Evolutionary conservation across 2,113 vertebrate genomes (phyloP), one percentile per base, ranked within the genome.

Genomic region (Theristicus caerulescens): DNA sequence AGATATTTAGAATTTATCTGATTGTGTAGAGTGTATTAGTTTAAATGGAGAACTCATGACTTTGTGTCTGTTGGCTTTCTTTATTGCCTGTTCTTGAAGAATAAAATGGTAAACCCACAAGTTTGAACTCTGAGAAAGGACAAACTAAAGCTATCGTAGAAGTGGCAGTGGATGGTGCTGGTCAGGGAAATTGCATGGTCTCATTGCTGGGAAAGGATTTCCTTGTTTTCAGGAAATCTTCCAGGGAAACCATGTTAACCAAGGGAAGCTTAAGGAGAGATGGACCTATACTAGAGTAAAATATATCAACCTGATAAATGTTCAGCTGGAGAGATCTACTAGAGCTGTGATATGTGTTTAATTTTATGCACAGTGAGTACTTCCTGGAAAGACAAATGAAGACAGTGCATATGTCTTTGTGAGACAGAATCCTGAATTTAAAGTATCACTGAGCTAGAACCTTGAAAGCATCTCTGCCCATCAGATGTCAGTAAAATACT

Each of bases 361-460:
- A 96, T 93, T 97, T 95, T 96, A 94, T 94, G 86, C 80, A 87
- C 54, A 92, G 88, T 51, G 69, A 94, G 65, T 88, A 49, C 77
- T 96, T 96, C 93, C 84, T 96, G 91, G 77, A 94, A 96, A 95
- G 91, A 51, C 26, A 89, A 82, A 67, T 10, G 74, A 91, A 94
- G 91, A 24, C 74, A 73, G 73, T 82, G 57, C 88, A 96, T 93
- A 97, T 95, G 88, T 96, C 86, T 94, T 89, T 91, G 77, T 34
- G 46, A 86, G 73, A 91, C 62, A 77, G 67, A 88, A 84, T 93
- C 80, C 66, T 82, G 69, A 94, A 95, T 96, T 92, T 96, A 84
- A 92, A 94, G 52, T 79, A 65, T n/a, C 38, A 25, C 65, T 61
- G 59, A 82, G 44, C 77, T 93, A 91, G 89, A 92, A 92, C 78